These are phyloP conservation scores for Cryptophagus acutangulus DNA, from an alignment of 2,888 invertebrate genomes.

Conservation along the genomic window DNA sequence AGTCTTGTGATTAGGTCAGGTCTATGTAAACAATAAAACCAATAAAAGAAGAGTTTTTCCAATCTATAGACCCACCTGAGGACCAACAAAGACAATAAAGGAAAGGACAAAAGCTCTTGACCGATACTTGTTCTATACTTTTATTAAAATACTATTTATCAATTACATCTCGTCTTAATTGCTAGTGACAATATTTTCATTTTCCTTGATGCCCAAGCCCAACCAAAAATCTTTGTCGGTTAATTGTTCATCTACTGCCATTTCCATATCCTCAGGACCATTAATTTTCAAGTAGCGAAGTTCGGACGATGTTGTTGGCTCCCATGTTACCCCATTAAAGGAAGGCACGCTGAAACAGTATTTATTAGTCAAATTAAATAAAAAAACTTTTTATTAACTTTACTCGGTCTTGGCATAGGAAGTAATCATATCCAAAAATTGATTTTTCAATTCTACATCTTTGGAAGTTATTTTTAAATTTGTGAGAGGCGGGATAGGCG, in stretches of 20 bases:
- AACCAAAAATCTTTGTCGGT: conserved; percentile 56
- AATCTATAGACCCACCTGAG: too few relatives aligned
- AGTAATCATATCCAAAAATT: conserved; percentile 16
- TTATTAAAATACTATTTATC: too few relatives aligned
- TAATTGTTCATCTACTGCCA: conserved; percentile 50
- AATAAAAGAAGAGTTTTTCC: too few relatives aligned
- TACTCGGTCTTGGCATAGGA: conserved; percentile 20
- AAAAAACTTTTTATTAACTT: not conserved
- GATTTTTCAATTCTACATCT: conserved; percentile 17
- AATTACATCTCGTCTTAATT: conserved; percentile 12
- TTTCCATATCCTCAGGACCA: conserved; percentile 45
- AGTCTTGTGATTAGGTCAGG: too few relatives aligned
- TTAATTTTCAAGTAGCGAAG: conserved; percentile 52
- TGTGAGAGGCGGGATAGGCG: conserved; percentile 3
- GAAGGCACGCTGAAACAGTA: conserved; percentile 47
- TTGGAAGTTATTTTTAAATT: conserved; percentile 6
- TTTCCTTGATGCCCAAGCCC: conserved; percentile 52
- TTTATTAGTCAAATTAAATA: conserved; percentile 6
- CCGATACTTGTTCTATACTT: too few relatives aligned
- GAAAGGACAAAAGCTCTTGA: too few relatives aligned
- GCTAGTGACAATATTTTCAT: conserved; percentile 47
- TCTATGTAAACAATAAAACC: too few relatives aligned
- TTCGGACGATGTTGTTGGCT: conserved; percentile 39
- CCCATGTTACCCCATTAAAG: conserved; percentile 49
- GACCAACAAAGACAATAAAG: too few relatives aligned